These are phyloP conservation scores for Plumapathes pennacea DNA, from an alignment of 92 coral and sea anemone species.

Conservation along the genomic window DNA sequence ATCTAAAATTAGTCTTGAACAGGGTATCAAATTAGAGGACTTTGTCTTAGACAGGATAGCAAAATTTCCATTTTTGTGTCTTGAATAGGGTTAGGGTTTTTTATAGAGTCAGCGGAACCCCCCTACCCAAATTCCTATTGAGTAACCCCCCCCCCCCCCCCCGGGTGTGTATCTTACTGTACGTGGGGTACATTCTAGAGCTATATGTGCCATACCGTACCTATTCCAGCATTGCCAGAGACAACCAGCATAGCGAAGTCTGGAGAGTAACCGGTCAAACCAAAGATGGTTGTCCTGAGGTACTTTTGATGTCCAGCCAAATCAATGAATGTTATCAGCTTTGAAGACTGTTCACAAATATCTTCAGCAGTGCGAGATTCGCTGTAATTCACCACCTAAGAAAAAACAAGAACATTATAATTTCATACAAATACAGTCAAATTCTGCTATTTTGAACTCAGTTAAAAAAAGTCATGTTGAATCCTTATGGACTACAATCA, in stretches of 20 bases:
- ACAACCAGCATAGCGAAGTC: conserved; percentile 95
- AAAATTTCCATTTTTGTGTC: too few relatives aligned
- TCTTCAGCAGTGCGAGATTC: conserved; percentile 96
- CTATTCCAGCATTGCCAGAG: conserved; percentile 97
- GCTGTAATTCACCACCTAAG: conserved; percentile 87
- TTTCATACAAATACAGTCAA: neutral
- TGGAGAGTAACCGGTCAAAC: conserved; percentile 97
- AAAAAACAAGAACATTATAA: neutral
- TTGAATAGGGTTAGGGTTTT: too few relatives aligned
- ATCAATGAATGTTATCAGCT: conserved; percentile 92
- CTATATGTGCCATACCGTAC: conserved; percentile 57
- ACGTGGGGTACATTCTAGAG: too few relatives aligned
- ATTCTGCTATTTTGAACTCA: too few relatives aligned
- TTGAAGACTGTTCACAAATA: conserved; percentile 92
- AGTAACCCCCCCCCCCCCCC: too few relatives aligned
- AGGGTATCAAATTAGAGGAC: too few relatives aligned
- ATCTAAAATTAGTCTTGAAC: too few relatives aligned
- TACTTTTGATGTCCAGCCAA: conserved; percentile 98
- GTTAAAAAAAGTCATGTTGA: neutral
- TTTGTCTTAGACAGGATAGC: too few relatives aligned
- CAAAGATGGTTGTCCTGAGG: conserved; percentile 95
- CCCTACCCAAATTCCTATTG: too few relatives aligned
- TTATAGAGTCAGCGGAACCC: too few relatives aligned
- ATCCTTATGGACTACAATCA: too few relatives aligned
- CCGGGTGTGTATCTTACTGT: too few relatives aligned